Evolutionary conservation across 2,888 invertebrate genomes (phyloP), one percentile per base, ranked within the genome.

Genomic region (Diploptera punctata): DNA sequence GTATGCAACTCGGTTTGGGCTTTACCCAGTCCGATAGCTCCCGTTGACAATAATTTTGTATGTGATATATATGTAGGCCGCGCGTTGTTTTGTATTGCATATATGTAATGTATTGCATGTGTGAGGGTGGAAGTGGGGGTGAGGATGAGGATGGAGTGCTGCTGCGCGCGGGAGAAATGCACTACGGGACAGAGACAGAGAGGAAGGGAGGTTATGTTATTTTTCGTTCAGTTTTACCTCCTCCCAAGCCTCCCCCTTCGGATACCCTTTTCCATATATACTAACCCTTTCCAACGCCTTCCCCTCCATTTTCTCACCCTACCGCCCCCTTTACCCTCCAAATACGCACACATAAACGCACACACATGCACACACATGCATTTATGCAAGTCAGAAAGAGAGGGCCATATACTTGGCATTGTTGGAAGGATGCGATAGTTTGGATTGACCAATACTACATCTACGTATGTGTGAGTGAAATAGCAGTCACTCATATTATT

Each of bases 141-240:
- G 57, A 13, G 57, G 57, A 29, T 24, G 13, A n/a, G 29, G 1
- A n/a, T 5, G 3, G 47, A n/a, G 47, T 57, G 57, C 24, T 29
- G 10, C 47, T 5, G 7, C 57, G 29, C 4, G 26, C 19, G 57
- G 29, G 57, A 0, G 47, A 4, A n/a, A n/a, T 47, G 47, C 33
- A 33, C 33, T 33, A 33, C 10, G 47, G 47, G 47, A 47, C 18
- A n/a, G 5, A 9, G 9, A 29, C 5, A 29, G 57, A 18, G 57
- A n/a, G 57, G 9, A 29, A 29, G 29, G 57, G 57, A 57, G 26
- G 57, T 57, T 57, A 57, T 24, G 57, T 57, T 54, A 69, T 69
- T 69, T 69, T 70, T 65, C 29, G 70, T 62, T 65, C 70, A 44
- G 62, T 70, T 65, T 70, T 70, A 31, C 70, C 49, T 49, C 47